Evolutionary conservation across 2,797 vertebrate species (phyloP), one percentile per base, ranked within the genome.

Genomic region (Sandelia bainsii): DNA sequence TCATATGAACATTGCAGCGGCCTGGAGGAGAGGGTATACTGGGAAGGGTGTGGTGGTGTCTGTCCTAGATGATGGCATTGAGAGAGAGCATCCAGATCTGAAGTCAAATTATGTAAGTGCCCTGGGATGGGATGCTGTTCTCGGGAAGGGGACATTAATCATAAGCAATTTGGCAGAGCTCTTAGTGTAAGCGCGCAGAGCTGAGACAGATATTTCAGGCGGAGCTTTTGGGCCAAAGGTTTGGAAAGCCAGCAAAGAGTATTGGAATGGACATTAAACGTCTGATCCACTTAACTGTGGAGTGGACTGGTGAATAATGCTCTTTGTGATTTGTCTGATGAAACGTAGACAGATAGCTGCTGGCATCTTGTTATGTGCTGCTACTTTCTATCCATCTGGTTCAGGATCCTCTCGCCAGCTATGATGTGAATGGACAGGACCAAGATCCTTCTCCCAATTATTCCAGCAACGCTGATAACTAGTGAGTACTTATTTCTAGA

Each of bases 51-150:
- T 99, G 56, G 97, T 99, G 78, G 95, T 98, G 89, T 96, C 97
- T 69, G 96, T 99, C 90, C 92, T 99, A 82, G 97, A 97, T 62
- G 97, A 98, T 9, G 97, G 97, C 85, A 96, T 99, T 49, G 96
- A 99, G 89, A 93, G 93, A 85, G 96, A 96, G 77, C 97, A 98
- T 78, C 96, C 96, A 2, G 97, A 98, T 81, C 93, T 97, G 75
- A 95, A 96, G 94, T 95, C 96, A 82, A 99, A 99, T 95, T 99
- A 98, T 63, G 98, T 99, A 93, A 96, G 96, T 96, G 78, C 86
- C 76, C 70, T n/a, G 53, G 58, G 68, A 83, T 52, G 69, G 65
- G 54, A 80, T 40, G 63, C 54, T 81, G 62, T 89, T 75, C 77
- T 78, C 27, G n/a, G 67, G 75, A 80, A 64, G 69, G 79, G 68